Evolutionary conservation across 53 echinoderm and acorn worm genomes (phyloP), one percentile per base, ranked within the genome.

Genomic region (Apostichopus leukothele): DNA sequence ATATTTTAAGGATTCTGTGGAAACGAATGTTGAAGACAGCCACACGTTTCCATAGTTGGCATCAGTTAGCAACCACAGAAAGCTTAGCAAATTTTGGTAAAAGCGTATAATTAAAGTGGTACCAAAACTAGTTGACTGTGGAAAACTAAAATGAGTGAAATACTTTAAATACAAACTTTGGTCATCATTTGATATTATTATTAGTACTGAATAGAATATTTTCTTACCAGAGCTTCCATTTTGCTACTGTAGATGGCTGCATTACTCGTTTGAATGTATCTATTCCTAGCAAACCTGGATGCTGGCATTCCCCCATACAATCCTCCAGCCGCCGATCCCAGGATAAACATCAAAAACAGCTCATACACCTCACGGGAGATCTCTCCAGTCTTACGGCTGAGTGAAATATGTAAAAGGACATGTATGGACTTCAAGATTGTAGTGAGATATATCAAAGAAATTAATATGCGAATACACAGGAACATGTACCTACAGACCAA

Each of bases 221-320:
- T 71, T 85, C 89, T 91, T 78, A 96, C 96, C 88, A 92, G 88
- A 61, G 96, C 96, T 78, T 96, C 91, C 5, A 96, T 80, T 83
- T 88, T 90, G 67, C 90, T 95, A 87, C 88, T 88, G 90, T 96
- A 96, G 19, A 93, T 53, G 5, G 91, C 84, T 74, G 91, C 94
- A 51, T 90, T 84, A 77, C 95, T 95, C 18, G 90, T 91, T 25
- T 96, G 87, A 51, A 95, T 93, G 89, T 92, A 96, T 5, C 96
- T 90, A 52, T 91, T 61, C 25, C 95, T 88, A 22, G 93, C 92
- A 66, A 85, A 91, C 50, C 93, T 77, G 53, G 93, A 91, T 21
- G 96, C 96, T 21, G 96, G 96, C 7, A 95, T 61, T 11, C 96
- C 96, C 20, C 96, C 96, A 86, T 96, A 96, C 53, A 86, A 73